phyloP scores from a whole-genome alignment of 2,113 vertebrate genomes.

The Anser cygnoides region DNA sequence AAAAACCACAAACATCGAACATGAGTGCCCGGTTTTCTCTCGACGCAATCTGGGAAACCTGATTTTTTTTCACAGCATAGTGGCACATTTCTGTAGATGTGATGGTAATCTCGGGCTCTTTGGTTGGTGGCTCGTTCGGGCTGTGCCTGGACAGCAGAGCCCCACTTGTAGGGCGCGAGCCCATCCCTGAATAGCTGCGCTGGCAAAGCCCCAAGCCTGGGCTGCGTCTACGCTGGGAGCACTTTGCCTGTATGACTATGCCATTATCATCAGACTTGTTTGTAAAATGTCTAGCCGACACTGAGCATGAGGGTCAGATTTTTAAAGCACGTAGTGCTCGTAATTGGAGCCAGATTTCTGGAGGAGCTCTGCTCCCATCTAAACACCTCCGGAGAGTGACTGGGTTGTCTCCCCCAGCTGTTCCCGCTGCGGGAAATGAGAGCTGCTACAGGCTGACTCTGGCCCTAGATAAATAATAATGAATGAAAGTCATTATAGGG shows the following conservation, averaged over 20 bases:
- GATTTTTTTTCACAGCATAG: neutral
- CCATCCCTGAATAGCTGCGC: neutral
- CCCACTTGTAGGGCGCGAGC: neutral
- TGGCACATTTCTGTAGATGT: fast-evolving
- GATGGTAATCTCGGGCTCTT: neutral
- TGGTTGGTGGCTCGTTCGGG: neutral
- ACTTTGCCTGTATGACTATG: neutral
- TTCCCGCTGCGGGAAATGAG: neutral
- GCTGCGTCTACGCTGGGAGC: neutral
- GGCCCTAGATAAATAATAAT: constrained; percentile 54
- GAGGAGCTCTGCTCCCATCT: constrained; percentile 25
- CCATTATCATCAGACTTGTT: neutral
- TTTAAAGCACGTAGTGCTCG: neutral
- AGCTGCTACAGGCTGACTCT: constrained; percentile 27
- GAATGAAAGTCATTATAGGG: constrained; percentile 57
- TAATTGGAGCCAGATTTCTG: constrained; percentile 65
- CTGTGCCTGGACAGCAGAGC: neutral
- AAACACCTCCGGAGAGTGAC: constrained; percentile 45
- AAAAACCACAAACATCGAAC: fast-evolving
- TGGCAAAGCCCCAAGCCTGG: neutral
- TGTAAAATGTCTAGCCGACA: neutral
- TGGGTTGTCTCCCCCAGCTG: constrained; percentile 40
- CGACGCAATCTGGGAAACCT: neutral
- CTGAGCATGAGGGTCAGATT: neutral
- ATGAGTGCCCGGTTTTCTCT: neutral